Evolutionary conservation across 2,113 vertebrate species (phyloP), one percentile per base, ranked within the genome.

Genomic region (Ariopsis seemanni): DNA sequence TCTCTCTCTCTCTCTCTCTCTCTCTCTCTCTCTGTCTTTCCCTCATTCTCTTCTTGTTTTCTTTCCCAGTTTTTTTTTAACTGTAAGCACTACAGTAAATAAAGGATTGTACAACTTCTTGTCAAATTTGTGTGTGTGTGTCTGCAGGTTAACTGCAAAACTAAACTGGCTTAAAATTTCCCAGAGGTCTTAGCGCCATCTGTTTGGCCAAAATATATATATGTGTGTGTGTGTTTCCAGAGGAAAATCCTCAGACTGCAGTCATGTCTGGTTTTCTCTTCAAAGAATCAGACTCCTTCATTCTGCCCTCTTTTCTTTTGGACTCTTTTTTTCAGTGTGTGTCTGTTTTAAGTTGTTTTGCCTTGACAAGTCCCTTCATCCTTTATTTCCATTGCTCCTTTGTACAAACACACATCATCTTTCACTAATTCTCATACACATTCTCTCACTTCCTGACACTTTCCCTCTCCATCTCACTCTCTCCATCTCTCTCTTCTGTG

Each of bases 151-250:
- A 58, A 83, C 83, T 87, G 87, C 48, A 88, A 89, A 89, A 74
- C 86, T 74, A 25, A 85, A 80, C 88, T 82, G 88, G 86, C 81
- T 85, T 75, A 89, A 74, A 91, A 87, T 89, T 89, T 92, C 91
- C 91, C 87, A 88, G 67, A 87, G 89, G 89, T 72, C 78, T 72
- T 85, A 34, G 48, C 55, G 55, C 85, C 93, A 93, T 93, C 90
- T 94, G 93, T 93, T 86, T 91, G 86, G 87, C 71, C 15, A 72
- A 20, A 93, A 48, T 75, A 50, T 53, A 27, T 67, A 11, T 18
- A 30, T 69, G 87, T 88, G 75, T 85, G 89, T 50, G 71, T 84
- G 62, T 80, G 60, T 67, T 25, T 34, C 75, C 79, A 82, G 25
- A 87, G 53, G 52, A 60, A 83, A 83, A 57, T 50, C 30, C 18